Evolutionary conservation across 2,888 invertebrate species (phyloP).

Genomic region (Dicyrtoma fusca): DNA sequence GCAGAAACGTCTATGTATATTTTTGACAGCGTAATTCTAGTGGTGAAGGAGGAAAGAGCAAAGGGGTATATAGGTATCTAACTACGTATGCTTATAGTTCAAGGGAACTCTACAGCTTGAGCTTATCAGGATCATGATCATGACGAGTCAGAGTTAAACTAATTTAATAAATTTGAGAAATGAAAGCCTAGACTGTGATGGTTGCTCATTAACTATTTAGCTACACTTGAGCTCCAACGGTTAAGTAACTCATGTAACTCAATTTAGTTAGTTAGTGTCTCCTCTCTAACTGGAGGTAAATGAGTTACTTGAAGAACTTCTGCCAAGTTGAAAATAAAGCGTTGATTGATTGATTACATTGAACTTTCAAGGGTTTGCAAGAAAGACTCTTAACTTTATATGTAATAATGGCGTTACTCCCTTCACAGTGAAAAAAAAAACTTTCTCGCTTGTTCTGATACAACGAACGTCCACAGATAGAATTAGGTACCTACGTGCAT

Average conservation of each 20-base stretch:
- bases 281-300: slow-evolving; percentile 36
- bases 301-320: slow-evolving; percentile 30
- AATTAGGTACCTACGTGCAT: too few species aligned
- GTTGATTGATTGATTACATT: slow-evolving; percentile 40
- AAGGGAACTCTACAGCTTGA: too few species aligned
- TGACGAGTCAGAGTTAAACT: slow-evolving; percentile 15
- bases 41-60: too few species aligned
- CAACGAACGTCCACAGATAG: too few species aligned
- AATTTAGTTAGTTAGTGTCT: slow-evolving; percentile 38
- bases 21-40: too few species aligned
- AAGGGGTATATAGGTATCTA: too few species aligned
- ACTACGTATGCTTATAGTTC: too few species aligned
- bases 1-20: too few species aligned
- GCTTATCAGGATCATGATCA: background rate
- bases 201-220: slow-evolving; percentile 40
- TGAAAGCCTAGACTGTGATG: slow-evolving; percentile 30
- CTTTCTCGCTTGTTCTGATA: too few species aligned
- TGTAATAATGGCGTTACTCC: too few species aligned
- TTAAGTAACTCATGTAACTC: slow-evolving; percentile 33
- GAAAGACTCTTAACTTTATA: too few species aligned
- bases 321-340: slow-evolving; percentile 37
- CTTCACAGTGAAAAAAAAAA: too few species aligned
- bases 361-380: slow-evolving; percentile 23
- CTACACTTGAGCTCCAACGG: slow-evolving; percentile 29
- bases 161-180: slow-evolving; percentile 31